These are phyloP conservation scores for Rallus crepitans DNA, from an alignment of 2,797 vertebrate genomes.

Conservation along the genomic window DNA sequence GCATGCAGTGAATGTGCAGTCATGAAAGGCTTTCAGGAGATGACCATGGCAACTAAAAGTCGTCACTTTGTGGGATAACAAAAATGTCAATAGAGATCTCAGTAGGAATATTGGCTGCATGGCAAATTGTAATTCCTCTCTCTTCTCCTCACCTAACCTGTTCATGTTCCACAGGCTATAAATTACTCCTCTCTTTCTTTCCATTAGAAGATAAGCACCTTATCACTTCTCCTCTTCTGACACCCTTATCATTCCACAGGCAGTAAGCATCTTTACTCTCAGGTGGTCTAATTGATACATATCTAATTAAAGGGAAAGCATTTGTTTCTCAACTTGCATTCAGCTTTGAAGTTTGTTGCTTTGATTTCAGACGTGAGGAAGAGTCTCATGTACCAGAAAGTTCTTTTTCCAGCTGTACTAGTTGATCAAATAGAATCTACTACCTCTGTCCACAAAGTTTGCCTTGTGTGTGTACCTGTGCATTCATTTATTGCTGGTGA, in stretches of 20 bases:
- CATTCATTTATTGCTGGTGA: neutral
- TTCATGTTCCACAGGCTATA: conserved; percentile 1
- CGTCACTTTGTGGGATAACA: neutral
- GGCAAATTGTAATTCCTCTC: neutral
- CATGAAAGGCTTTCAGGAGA: neutral
- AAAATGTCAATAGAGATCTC: neutral
- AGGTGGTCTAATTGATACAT: conserved; percentile 41
- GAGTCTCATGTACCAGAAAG: neutral
- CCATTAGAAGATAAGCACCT: conserved; percentile 25
- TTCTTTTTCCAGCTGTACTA: neutral
- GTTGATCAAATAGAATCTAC: neutral
- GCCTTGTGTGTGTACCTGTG: neutral
- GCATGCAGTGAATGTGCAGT: neutral
- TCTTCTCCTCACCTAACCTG: neutral
- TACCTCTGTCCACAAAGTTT: neutral
- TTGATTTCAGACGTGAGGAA: conserved; percentile 36
- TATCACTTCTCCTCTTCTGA: conserved; percentile 14
- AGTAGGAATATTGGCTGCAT: conserved; percentile 1
- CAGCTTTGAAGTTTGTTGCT: conserved; percentile 23
- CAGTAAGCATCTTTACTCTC: neutral
- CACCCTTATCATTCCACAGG: neutral
- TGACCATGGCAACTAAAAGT: conserved; percentile 20
- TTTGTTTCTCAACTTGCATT: neutral
- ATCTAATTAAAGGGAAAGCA: conserved; percentile 36
- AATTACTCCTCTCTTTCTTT: conserved; percentile 35